These are phyloP conservation scores for Apaloderma vittatum DNA, from an alignment of 2,113 vertebrate genomes.

Conservation along the genomic window DNA sequence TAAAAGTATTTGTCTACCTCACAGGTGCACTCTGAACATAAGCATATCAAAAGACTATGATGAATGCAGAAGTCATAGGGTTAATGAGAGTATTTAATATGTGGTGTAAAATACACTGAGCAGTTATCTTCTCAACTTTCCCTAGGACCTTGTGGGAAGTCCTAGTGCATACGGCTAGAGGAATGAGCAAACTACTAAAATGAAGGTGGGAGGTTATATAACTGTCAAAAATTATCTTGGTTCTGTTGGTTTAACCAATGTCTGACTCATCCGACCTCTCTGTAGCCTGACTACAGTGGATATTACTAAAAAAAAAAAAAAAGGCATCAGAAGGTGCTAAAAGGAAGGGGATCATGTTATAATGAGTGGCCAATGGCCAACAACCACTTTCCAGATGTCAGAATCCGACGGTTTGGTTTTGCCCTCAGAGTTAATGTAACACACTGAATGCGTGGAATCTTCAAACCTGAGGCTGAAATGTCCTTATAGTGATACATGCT, in stretches of 20 bases:
- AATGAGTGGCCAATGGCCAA: background rate
- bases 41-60: background rate
- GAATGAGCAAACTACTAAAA: slow-evolving; percentile 7
- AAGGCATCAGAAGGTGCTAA: background rate
- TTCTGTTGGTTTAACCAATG: slow-evolving; percentile 26
- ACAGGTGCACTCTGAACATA: background rate
- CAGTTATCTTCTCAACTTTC: background rate
- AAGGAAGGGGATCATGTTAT: background rate
- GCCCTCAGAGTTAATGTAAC: background rate
- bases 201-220: background rate
- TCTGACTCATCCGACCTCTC: slow-evolving; percentile 37
- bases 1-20: background rate
- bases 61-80: background rate
- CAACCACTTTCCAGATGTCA: background rate
- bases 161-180: background rate
- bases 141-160: background rate
- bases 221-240: slow-evolving; percentile 38
- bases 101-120: background rate
- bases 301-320: background rate
- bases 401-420: background rate
- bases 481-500: background rate
- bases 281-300: background rate
- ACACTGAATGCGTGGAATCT: background rate
- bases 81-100: background rate
- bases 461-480: background rate